Conservation (phyloP, 2,797 vertebrate species). For the Varecia variegata region DNA sequence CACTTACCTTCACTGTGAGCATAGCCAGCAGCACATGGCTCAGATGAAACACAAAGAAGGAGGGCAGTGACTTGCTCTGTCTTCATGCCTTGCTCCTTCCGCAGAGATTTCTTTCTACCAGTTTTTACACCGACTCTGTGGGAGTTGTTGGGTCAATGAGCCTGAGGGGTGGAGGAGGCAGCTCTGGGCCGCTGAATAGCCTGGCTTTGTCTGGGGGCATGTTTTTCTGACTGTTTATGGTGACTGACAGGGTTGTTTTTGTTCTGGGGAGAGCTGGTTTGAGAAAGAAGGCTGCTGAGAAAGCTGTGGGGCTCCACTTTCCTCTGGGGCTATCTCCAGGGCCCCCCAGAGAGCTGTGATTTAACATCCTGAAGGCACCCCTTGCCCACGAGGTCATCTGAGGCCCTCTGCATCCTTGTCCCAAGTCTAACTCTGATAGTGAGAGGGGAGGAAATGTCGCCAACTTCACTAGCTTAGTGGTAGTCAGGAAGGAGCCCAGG, state of each 20-base stretch:
- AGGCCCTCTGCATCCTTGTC: conserved; percentile 25
- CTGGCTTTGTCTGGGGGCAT: conserved; percentile 40
- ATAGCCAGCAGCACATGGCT: neutral
- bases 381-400: conserved; percentile 16
- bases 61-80: neutral
- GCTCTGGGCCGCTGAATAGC: conserved; percentile 37
- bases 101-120: neutral
- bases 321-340: neutral
- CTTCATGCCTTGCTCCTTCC: neutral
- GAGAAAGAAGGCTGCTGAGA: conserved; percentile 37
- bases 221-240: conserved; percentile 47
- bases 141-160: conserved; percentile 8
- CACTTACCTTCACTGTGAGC: neutral
- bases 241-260: conserved; percentile 58
- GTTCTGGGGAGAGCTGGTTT: conserved; percentile 44
- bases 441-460: neutral
- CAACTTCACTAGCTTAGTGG: neutral
- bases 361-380: neutral
- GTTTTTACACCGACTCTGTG: neutral
- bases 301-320: neutral
- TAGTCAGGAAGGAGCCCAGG: neutral
- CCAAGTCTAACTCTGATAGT: neutral
- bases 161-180: neutral
- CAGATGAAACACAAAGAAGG: neutral
- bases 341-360: neutral